Evolutionary conservation across 1,140 invertebrate genomes (phyloP), one percentile per base, ranked within the genome.

Genomic region (Pachypeltis micranthus): DNA sequence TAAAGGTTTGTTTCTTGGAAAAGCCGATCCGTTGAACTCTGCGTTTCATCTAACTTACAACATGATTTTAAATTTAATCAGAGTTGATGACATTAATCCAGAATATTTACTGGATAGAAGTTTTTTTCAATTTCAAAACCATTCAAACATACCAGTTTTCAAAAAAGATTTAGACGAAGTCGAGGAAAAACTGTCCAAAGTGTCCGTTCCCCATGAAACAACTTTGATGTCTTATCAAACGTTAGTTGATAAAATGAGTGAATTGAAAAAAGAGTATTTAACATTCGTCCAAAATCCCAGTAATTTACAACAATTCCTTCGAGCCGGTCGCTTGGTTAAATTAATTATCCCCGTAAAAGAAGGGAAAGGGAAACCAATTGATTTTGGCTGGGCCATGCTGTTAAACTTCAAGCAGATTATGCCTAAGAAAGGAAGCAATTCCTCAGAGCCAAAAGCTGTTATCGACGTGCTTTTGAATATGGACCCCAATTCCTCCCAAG

Each of bases 41-140:
- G 96, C 96, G 0, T 99, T 99, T 76, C 96, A 98, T 77, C 79
- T 99, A 54, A 99, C 96, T 0, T 99, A 99, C 73, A 99, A 99
- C 73, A 99, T 99, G 97, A 93, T 99, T 10, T 76, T 99, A 7
- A 99, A 99, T 81, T 78, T 99, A 64, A 75, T 99, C 34, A 75
- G 87, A 72, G 97, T 99, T 3, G 96, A 99, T 77, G 96, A 98
- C 78, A 98, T 99, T 62, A 99, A 99, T 80, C 96, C 97, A 0
- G 95, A 99, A 74, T 99, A 96, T 69, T 98, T 99, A 93, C 78
- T 99, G 69, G 94, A 99, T 73, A 82, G 94, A 66, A 96, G 93
- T 70, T 99, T 99, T 75, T 96, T 88, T 76, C 96, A 99, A 74
- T 99, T 99, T 72, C 97, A 99, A 78, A 99, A 98, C 78, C 96